Base-by-base conservation (phyloP, 2,113 vertebrate species). In the Harpagus bidentatus region DNA sequence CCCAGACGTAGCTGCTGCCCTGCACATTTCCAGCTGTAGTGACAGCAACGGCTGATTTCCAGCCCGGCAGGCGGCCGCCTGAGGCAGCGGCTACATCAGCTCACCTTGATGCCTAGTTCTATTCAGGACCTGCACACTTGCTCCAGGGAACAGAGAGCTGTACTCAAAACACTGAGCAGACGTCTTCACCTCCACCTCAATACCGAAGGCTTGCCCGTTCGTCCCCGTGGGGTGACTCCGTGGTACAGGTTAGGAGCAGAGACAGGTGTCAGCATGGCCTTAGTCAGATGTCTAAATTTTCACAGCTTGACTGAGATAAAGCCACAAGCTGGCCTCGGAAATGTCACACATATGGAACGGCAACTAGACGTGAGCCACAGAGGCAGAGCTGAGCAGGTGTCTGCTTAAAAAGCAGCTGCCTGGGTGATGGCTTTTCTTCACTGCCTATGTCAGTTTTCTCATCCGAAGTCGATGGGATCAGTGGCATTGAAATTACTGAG, bases 301-400 rank as follows among this genome's bases (percentile, higher is more conserved):
- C 61, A 67, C 22, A 69, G 55, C 70, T 95, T 95, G 93, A 69
- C 73, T 76, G 83, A 96, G 70, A 66, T 88, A 81, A 96, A 95
- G 26, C 82, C 45, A 67, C 82, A 94, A 87, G 82, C 79, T 92
- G 67, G 84, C 67, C 67, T 94, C 45, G 58, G 82, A 96, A 97
- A 95, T 94, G 95, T 95, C 94, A 96, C 81, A 76, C 91, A 79
- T 95, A 94, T 91, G 95, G 94, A 95, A 70, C 9, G 10, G 73
- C 77, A 91, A 79, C 80, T 91, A 86, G 88, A 95, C 56, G 73
- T 74, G 79, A 95, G 69, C 80, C 94, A 56, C 56, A 94, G 77
- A 95, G 91, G 88, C 53, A 82, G 34, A 91, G 58, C 73, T 66
- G 80, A 93, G 72, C 93, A 95, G 86, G 56, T 87, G 81, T 82